These are phyloP conservation scores for Petrocephalus zakoni DNA, from an alignment of 2,113 vertebrate genomes.

Conservation along the genomic window DNA sequence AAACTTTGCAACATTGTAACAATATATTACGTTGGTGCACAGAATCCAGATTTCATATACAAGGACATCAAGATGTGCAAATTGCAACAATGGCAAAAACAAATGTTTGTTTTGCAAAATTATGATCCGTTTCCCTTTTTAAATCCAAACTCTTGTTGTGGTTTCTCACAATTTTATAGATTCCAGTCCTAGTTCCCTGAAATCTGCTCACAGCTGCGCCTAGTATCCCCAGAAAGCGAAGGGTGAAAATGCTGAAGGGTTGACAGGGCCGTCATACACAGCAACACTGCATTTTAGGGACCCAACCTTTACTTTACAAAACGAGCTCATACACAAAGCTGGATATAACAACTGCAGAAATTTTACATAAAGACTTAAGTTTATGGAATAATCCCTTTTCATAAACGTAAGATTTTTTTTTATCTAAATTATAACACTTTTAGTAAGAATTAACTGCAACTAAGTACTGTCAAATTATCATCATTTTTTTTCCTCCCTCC, in stretches of 20 bases:
- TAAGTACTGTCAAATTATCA: background rate
- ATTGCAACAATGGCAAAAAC: background rate
- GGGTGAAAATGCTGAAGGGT: background rate
- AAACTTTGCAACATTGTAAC: background rate
- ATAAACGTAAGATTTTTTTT: conserved; percentile 48
- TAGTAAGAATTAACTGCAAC: background rate
- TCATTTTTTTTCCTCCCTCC: background rate
- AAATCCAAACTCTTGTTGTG: conserved; percentile 22
- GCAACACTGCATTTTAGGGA: background rate
- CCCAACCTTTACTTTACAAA: background rate
- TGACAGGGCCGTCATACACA: background rate
- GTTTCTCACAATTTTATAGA: background rate
- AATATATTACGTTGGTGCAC: background rate
- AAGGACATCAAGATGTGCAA: background rate
- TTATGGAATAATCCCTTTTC: conserved; percentile 37
- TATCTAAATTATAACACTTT: background rate
- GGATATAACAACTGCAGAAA: background rate
- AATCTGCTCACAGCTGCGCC: background rate
- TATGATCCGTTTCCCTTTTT: conserved; percentile 39
- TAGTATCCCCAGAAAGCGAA: background rate
- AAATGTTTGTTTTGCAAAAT: background rate
- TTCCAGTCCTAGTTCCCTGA: too few species aligned
- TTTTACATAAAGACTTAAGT: background rate
- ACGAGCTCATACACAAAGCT: background rate
- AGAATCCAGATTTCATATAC: background rate